Percentiles rank a stretch among this genome's conserved stretches.
Evolutionary conservation across 64 coral and sea anemone species (phyloP).

Genomic region (Porites lutea): DNA sequence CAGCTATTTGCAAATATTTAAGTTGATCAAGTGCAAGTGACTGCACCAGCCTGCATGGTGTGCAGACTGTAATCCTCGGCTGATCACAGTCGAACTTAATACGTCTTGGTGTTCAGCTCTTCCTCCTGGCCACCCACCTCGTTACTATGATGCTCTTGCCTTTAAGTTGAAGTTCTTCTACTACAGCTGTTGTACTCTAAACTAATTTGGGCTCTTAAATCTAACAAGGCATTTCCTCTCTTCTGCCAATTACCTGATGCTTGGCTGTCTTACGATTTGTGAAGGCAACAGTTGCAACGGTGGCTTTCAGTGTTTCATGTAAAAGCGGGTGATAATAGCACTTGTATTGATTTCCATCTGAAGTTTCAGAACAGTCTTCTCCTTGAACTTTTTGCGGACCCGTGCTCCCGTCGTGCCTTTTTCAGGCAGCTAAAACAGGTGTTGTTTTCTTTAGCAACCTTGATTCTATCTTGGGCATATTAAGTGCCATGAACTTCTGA

Average conservation of each 20-base stretch:
- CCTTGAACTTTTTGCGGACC: not conserved
- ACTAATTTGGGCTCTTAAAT: conserved; percentile 51
- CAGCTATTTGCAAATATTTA: no score
- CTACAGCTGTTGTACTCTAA: conserved; percentile 8
- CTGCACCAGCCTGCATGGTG: not conserved
- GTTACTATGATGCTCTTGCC: conserved; percentile 38
- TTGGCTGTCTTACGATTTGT: conserved; percentile 22
- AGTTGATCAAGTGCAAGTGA: no score
- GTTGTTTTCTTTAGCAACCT: conserved; percentile 37
- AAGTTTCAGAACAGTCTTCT: conserved; percentile 10
- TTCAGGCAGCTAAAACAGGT: conserved; percentile 49
- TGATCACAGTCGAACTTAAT: not conserved
- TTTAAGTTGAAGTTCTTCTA: conserved; percentile 23
- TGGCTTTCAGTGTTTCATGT: conserved; percentile 20
- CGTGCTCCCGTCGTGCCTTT: not conserved
- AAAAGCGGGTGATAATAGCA: conserved; percentile 46
- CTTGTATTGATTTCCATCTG: conserved; percentile 10
- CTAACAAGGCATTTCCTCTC: conserved; percentile 25
- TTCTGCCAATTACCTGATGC: not conserved
- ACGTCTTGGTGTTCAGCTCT: conserved; percentile 46
- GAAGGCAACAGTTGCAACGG: conserved; percentile 41
- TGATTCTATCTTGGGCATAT: conserved; percentile 10
- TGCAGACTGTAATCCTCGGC: not conserved
- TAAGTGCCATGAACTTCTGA: conserved; percentile 4
- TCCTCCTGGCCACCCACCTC: conserved; percentile 47